Evolutionary conservation across 2,113 vertebrate species (phyloP), one percentile per base, ranked within the genome.

Genomic region (Boulengeromyrus knoepffleri): DNA sequence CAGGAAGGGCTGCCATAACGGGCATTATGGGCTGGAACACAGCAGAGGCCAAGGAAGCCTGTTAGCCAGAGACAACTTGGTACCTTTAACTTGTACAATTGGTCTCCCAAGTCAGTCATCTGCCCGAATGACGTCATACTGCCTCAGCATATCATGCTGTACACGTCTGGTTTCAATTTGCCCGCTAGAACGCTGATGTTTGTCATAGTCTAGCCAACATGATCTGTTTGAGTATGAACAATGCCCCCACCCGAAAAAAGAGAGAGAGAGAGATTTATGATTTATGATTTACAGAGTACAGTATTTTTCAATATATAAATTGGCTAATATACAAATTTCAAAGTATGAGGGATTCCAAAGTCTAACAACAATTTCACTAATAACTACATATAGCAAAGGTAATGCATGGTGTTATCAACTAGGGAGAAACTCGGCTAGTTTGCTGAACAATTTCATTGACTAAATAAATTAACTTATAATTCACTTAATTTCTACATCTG

Each of bases 371-470:
- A 94, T 92, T 94, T 94, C 95, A 96, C 95, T 94, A 95, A 92
- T 94, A 95, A 94, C 95, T 95, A 96, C 96, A 92, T 94, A 84
- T 93, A 96, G 96, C 96, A 96, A 96, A 96, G 74, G 93, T 96
- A 95, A 95, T 94, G 93, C 96, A 96, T 95, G 96, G 94, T 96
- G 91, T 93, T 95, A 96, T 96, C 93, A 93, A 95, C 94, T 96
- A 94, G 92, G 94, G 92, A 89, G 88, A 62, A 58, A 70, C 56
- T 62, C 36, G 45, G 10, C 45, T 66, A 17, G 42, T 90, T 84
- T 66, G n/a, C 84, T 90, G 27, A 89, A 49, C 27, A 31, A 52
- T 70, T 77, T 42, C 17, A 46, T 62, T n/a, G 83, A 13, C 21
- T 56, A 39, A 52, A 36, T 88, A 85, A 77, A 90, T 90, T 9